Percentiles rank a stretch among this genome's conserved stretches.
These are phyloP conservation scores for Diorhabda carinulata DNA, from an alignment of 1,140 invertebrate genomes.

Conservation along the genomic window DNA sequence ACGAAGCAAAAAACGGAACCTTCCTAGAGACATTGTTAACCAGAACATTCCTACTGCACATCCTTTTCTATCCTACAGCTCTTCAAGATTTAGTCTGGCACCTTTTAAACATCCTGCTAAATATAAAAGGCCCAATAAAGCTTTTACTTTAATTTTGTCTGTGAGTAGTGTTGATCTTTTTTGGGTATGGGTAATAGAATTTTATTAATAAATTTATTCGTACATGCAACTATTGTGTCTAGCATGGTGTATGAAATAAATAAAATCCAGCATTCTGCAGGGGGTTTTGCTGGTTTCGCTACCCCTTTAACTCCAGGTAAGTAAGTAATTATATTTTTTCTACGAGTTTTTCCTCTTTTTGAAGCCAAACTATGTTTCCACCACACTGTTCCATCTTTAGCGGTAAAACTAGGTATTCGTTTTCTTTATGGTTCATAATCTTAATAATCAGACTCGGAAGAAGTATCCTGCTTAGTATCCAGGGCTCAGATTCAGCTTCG, in stretches of 20 bases:
- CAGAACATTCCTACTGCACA: slow-evolving; percentile 29
- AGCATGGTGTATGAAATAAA: slow-evolving; percentile 9
- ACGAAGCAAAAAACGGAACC: slow-evolving; percentile 27
- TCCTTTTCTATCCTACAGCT: slow-evolving; percentile 37
- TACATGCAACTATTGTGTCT: slow-evolving; percentile 4
- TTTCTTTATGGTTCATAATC: too few relatives aligned
- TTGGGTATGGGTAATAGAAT: not conserved
- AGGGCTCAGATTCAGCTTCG: too few relatives aligned
- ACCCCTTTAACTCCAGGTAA: too few relatives aligned
- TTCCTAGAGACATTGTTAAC: slow-evolving; percentile 22
- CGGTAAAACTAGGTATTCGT: too few relatives aligned
- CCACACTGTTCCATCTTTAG: too few relatives aligned
- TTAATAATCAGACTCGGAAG: too few relatives aligned
- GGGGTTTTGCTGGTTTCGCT: not conserved
- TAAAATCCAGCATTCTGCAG: slow-evolving; percentile 7
- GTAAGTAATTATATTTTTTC: too few relatives aligned
- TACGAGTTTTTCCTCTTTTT: not conserved
- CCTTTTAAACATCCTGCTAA: slow-evolving; percentile 6
- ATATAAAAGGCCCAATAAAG: slow-evolving; percentile 14
- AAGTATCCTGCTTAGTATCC: too few relatives aligned
- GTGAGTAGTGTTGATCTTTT: slow-evolving; percentile 4
- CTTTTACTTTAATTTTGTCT: slow-evolving; percentile 9
- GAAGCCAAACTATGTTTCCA: too few relatives aligned
- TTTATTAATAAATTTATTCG: slow-evolving; percentile 16
- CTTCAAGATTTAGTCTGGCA: slow-evolving; percentile 11